These are phyloP conservation scores for Heliocidaris tuberculata DNA, from an alignment of 35 echinoderm and acorn worm genomes.

Conservation along the genomic window DNA sequence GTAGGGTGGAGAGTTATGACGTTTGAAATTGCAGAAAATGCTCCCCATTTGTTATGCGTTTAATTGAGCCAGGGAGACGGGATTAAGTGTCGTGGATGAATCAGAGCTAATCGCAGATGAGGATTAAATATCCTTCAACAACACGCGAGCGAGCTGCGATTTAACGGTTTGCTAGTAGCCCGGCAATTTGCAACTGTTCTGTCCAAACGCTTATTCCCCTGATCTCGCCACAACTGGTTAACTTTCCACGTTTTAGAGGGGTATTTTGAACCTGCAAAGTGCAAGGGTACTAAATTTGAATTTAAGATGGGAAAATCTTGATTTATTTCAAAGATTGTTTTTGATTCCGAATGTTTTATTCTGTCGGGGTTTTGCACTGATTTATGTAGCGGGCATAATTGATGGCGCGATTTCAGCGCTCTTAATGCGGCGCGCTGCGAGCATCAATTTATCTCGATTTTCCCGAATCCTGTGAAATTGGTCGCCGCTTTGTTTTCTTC, in stretches of 20 bases:
- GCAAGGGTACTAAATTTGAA: slow-evolving; percentile 32
- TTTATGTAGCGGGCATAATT: slow-evolving; percentile 43
- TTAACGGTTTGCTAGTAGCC: background rate
- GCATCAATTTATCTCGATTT: slow-evolving; percentile 40
- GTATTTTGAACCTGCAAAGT: slow-evolving; percentile 37
- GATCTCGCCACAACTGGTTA: slow-evolving; percentile 23
- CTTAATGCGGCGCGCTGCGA: slow-evolving; percentile 28
- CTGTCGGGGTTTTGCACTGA: slow-evolving; percentile 10
- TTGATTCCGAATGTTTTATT: slow-evolving; percentile 23
- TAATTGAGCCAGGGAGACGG: background rate
- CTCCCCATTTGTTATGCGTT: background rate
- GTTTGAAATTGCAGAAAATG: background rate
- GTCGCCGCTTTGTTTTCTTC: background rate
- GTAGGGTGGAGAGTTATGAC: background rate
- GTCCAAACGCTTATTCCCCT: background rate
- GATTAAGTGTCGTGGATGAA: slow-evolving; percentile 28
- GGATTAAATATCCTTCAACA: slow-evolving; percentile 21
- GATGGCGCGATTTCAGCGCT: slow-evolving; percentile 35
- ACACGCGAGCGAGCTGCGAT: slow-evolving; percentile 19
- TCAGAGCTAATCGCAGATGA: slow-evolving; percentile 8
- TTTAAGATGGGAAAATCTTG: slow-evolving; percentile 38
- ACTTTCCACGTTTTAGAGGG: background rate
- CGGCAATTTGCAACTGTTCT: background rate
- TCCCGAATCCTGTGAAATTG: slow-evolving; percentile 43
- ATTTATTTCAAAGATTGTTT: slow-evolving; percentile 45